Percentiles rank a stretch among this genome's conserved stretches.
Conservation (phyloP, 2,888 invertebrate species). For the Bhutanitis thaidina region DNA sequence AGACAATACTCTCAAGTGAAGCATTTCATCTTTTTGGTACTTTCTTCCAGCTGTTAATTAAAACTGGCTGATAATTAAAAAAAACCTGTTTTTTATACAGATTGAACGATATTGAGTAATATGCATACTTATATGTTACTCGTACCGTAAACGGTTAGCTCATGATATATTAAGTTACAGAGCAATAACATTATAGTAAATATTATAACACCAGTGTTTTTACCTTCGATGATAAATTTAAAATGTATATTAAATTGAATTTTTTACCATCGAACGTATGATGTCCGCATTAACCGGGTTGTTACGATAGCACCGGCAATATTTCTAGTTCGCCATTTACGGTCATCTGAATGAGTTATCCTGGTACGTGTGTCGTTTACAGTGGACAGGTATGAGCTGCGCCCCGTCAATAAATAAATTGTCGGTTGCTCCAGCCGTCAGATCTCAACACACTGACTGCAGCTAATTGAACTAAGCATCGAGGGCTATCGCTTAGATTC, state of each 20-base stretch:
- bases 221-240: constrained; percentile 1
- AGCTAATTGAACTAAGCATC: constrained; percentile 35
- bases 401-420: constrained; percentile 35
- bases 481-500: constrained; percentile 27
- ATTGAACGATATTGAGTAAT: too few species aligned
- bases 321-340: constrained; percentile 46
- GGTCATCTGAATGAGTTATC: constrained; percentile 58
- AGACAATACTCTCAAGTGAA: too few species aligned
- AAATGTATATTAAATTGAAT: constrained; percentile 27
- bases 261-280: constrained; percentile 48
- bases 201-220: constrained; percentile 7
- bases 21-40: too few species aligned
- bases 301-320: constrained; percentile 35
- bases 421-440: constrained; percentile 26
- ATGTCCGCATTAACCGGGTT: constrained; percentile 53
- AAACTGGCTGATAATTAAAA: too few species aligned
- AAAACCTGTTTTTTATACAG: too few species aligned
- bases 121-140: too few species aligned
- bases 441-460: constrained; percentile 25
- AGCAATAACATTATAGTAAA: constrained; percentile 1
- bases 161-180: constrained; percentile 17
- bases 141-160: constrained; percentile 4
- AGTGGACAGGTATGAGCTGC: constrained; percentile 27
- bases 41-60: too few species aligned
- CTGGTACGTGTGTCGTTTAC: constrained; percentile 32